Conservation (phyloP, 2,888 invertebrate genomes). For the Melieria omissa region DNA sequence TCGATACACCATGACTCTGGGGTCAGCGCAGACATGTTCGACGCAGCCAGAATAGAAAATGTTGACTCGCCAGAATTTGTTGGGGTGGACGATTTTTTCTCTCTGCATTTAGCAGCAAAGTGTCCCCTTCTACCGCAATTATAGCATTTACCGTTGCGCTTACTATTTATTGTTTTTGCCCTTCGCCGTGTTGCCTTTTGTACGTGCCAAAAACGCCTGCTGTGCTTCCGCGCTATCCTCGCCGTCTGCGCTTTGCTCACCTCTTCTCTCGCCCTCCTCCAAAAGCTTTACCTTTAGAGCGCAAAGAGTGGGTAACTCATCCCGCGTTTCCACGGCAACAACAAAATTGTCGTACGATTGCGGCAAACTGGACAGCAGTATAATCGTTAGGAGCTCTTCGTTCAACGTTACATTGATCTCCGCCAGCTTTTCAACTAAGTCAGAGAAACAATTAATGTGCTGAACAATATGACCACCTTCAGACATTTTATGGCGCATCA, state of each 20-base stretch:
- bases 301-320: conserved; percentile 17
- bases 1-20: not conserved
- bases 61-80: not conserved
- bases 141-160: not conserved
- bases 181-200: not conserved
- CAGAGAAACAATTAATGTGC: not conserved
- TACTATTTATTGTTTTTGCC: not conserved
- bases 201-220: not conserved
- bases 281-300: no score
- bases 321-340: conserved; percentile 21
- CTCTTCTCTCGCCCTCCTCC: no score
- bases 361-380: not conserved
- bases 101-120: not conserved
- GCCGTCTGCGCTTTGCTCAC: no score
- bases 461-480: not conserved
- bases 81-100: not conserved
- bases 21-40: not conserved
- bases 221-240: not conserved
- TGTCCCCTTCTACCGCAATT: not conserved
- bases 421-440: conserved; percentile 30
- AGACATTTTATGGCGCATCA: not conserved
- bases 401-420: conserved; percentile 28
- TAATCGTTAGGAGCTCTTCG: conserved; percentile 18
- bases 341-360: conserved; percentile 27
- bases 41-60: not conserved